Evolutionary conservation across 2,113 vertebrate species (phyloP), one percentile per base, ranked within the genome.

Genomic region (Columba livia): DNA sequence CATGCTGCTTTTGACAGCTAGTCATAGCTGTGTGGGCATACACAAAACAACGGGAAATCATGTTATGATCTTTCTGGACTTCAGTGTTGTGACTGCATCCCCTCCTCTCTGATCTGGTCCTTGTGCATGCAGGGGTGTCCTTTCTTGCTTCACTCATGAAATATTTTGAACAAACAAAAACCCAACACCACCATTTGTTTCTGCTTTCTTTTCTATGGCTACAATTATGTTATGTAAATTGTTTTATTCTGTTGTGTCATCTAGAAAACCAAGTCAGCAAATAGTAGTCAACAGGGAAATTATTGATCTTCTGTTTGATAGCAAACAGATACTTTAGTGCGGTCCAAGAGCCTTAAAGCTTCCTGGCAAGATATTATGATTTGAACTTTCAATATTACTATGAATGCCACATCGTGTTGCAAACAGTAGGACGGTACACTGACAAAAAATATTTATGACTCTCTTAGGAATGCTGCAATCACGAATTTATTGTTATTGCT

Each of bases 371-470:
- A 47, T 65, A 61, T 36, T 28, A 53, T 9, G 8, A 65, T 85
- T 77, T 82, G 34, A 85, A 36, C 36, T 95, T 85, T 57, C 56
- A 34, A 79, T 61, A 53, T 14, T 72, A 61, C 24, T 9, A 21
- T 3, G 10, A 84, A 56, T 1, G 1, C 71, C 0, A 0, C 11
- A 24, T 67, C 23, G 32, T 25, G 20, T 73, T 94, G 67, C 44
- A 93, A 94, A 77, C 36, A 53, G 34, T 57, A 65, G 62, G 93
- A 53, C 38, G 64, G 53, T 50, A 72, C 14, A 50, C 34, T 79
- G 53, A 65, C 23, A 69, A 64, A 78, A 96, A 89, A 13, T 57
- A 72, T 89, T 88, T 79, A 94, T 16, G 40, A 50, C n/a, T 60
- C 81, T 75, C 73, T 34, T 57, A 85, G 82, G 92, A 93, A 83